phyloP scores from a whole-genome alignment of 2,888 invertebrate genomes.

The Trissoscelio sp. region DNA sequence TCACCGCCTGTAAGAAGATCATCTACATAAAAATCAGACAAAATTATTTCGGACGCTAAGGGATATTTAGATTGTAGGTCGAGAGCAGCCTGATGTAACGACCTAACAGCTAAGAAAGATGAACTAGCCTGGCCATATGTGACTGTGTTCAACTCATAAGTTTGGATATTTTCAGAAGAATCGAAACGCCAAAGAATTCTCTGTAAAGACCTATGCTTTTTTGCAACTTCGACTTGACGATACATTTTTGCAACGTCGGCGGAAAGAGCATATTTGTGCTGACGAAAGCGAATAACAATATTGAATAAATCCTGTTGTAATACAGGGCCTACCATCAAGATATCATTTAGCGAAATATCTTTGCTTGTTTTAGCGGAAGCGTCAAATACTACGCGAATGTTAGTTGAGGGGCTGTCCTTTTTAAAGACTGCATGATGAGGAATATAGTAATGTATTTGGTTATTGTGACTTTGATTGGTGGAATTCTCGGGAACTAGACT shows the following conservation, averaged over 20 bases:
- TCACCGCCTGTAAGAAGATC: not conserved
- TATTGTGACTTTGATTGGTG: slow-evolving; percentile 6
- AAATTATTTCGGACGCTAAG: not conserved
- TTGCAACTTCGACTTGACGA: slow-evolving; percentile 64
- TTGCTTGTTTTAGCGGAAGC: slow-evolving; percentile 71
- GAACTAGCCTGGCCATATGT: slow-evolving; percentile 72
- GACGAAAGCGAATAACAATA: slow-evolving; percentile 71
- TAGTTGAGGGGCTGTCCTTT: slow-evolving; percentile 71
- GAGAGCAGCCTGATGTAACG: not conserved
- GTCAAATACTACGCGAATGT: slow-evolving; percentile 76
- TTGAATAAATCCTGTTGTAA: slow-evolving; percentile 71
- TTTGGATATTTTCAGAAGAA: slow-evolving; percentile 6
- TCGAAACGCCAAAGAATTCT: slow-evolving; percentile 73
- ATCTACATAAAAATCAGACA: not conserved
- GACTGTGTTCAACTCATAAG: slow-evolving; percentile 68
- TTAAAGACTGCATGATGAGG: slow-evolving; percentile 75
- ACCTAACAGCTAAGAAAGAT: slow-evolving; percentile 67
- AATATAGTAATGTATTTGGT: slow-evolving; percentile 65
- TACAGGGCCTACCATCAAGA: slow-evolving; percentile 71
- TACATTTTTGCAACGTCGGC: slow-evolving; percentile 77
- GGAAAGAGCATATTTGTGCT: slow-evolving; percentile 69
- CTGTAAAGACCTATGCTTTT: slow-evolving; percentile 68
- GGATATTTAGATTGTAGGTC: not conserved
- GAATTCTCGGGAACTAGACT: not conserved
- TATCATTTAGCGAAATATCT: slow-evolving; percentile 73